Percentiles rank a stretch among this genome's conserved stretches.
These are phyloP conservation scores for Leptura quadrifasciata DNA, from an alignment of 2,888 invertebrate genomes.

Conservation along the genomic window DNA sequence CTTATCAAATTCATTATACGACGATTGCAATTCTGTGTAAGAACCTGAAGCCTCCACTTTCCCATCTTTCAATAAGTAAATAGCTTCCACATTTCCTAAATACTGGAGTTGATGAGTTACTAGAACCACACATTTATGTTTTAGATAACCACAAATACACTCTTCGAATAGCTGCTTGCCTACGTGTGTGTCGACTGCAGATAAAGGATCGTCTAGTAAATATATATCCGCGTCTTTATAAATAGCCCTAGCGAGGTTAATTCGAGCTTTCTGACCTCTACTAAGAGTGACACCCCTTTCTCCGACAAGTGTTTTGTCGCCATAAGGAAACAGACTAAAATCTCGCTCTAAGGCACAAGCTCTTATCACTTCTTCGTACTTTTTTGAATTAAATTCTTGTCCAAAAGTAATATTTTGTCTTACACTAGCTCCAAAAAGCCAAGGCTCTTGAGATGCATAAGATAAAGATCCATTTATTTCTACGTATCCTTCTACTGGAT, in stretches of 20 bases:
- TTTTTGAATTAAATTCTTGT: background rate
- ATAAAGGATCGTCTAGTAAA: slow-evolving; percentile 8
- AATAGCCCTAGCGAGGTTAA: slow-evolving; percentile 8
- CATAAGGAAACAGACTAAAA: slow-evolving; percentile 14
- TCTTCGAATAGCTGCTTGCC: slow-evolving; percentile 7
- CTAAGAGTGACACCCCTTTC: slow-evolving; percentile 15
- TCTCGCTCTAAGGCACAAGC: background rate
- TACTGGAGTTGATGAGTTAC: slow-evolving; percentile 9
- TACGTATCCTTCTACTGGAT: background rate
- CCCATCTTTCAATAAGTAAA: slow-evolving; percentile 8
- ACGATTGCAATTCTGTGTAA: background rate
- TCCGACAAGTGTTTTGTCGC: background rate
- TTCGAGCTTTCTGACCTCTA: background rate
- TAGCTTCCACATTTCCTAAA: background rate
- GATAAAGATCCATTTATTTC: background rate
- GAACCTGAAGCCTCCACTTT: background rate
- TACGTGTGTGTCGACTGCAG: background rate
- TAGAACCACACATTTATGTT: background rate
- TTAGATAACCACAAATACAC: slow-evolving; percentile 6
- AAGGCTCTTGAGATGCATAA: slow-evolving; percentile 1
- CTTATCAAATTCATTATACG: background rate
- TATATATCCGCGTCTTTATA: slow-evolving; percentile 11
- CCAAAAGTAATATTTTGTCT: slow-evolving; percentile 3
- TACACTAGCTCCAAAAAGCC: background rate
- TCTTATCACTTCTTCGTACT: background rate